Conservation (phyloP, 1,140 invertebrate genomes). For the Rhyacophila brunnea region DNA sequence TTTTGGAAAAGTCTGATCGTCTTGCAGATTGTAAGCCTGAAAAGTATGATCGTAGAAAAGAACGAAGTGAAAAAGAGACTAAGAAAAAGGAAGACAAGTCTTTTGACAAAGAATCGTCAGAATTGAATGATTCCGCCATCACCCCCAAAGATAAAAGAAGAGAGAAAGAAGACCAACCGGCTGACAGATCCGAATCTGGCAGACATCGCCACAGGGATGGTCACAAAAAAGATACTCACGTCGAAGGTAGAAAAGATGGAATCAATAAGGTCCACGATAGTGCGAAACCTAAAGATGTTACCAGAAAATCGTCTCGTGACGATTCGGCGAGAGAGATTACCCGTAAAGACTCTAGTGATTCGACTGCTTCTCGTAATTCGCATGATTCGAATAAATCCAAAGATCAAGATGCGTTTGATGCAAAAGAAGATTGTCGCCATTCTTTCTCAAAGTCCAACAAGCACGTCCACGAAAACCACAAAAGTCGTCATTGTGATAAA, state of each 20-base stretch:
- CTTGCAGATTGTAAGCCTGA: constrained; percentile 35
- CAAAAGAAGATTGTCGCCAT: constrained; percentile 43
- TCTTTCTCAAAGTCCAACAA: constrained; percentile 24
- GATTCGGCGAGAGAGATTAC: constrained; percentile 47
- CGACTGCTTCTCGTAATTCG: constrained; percentile 51
- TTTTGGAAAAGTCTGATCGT: constrained; percentile 52
- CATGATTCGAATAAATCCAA: constrained; percentile 49
- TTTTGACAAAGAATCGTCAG: constrained; percentile 6
- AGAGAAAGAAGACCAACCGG: constrained; percentile 29
- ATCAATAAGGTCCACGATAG: constrained; percentile 32
- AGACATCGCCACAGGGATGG: constrained; percentile 28
- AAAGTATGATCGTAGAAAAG: constrained; percentile 30
- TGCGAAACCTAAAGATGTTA: constrained; percentile 42
- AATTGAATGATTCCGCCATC: constrained; percentile 11
- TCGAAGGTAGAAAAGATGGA: constrained; percentile 22
- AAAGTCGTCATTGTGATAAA: constrained; percentile 31
- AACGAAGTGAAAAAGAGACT: constrained; percentile 25
- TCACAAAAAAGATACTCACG: constrained; percentile 28
- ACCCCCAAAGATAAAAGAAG: constrained; percentile 28
- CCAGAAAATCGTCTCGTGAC: constrained; percentile 48
- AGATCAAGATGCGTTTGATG: constrained; percentile 46
- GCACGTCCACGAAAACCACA: constrained; percentile 24
- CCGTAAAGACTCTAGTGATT: constrained; percentile 54
- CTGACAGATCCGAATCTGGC: constrained; percentile 21
- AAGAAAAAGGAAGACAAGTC: constrained; percentile 29